phyloP scores from a whole-genome alignment of 2,797 vertebrate genomes.

The Acipenser ruthenus region DNA sequence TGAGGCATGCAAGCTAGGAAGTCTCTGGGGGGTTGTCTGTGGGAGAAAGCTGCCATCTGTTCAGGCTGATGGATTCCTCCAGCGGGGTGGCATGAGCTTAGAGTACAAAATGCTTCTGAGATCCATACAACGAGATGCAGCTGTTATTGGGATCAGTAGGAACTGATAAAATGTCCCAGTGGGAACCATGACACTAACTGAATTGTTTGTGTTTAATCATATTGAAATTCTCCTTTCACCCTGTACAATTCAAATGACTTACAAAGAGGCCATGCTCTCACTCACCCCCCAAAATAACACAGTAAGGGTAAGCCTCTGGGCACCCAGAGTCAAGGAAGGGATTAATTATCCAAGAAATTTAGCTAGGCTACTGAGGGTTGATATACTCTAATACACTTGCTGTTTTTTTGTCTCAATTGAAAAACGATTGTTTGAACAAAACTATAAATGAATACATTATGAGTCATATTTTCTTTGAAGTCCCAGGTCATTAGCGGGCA shows the following conservation, averaged over 20 bases:
- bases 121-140: background rate
- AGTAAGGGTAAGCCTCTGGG: too few species aligned
- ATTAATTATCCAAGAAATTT: too few species aligned
- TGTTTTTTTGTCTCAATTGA: too few species aligned
- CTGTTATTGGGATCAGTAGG: background rate
- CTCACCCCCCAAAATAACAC: too few species aligned
- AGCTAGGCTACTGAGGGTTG: too few species aligned
- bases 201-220: background rate
- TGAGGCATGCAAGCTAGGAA: conserved; percentile 37
- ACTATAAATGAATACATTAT: too few species aligned
- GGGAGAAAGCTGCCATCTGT: conserved; percentile 41
- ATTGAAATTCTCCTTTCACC: conserved; percentile 7
- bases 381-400: too few species aligned
- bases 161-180: background rate
- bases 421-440: too few species aligned
- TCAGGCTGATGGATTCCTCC: conserved; percentile 17
- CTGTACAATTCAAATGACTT: background rate
- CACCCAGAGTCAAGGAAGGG: too few species aligned
- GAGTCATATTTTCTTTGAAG: too few species aligned
- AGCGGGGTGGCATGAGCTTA: background rate
- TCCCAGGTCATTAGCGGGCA: too few species aligned
- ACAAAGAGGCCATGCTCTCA: too few species aligned
- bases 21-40: conserved; percentile 38
- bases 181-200: background rate
- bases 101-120: background rate